These are phyloP conservation scores for Mirza zaza DNA, from an alignment of 2,113 vertebrate species.

Conservation along the genomic window DNA sequence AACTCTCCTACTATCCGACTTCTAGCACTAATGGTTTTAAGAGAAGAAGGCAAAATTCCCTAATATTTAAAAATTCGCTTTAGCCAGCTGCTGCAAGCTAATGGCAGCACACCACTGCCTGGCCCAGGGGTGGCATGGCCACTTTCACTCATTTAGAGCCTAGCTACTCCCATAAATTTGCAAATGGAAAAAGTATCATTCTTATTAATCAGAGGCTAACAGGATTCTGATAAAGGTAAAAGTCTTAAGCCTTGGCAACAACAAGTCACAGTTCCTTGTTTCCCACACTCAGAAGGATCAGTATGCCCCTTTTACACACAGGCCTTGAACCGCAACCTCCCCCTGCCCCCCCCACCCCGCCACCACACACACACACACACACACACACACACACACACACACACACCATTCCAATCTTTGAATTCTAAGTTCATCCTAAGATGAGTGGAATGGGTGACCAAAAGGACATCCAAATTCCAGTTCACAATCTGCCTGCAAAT, in stretches of 20 bases:
- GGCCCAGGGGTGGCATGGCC: fast-evolving
- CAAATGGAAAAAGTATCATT: not conserved
- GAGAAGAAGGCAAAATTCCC: not conserved
- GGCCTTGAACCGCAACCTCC: fast-evolving
- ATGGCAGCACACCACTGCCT: no score
- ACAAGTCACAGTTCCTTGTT: not conserved
- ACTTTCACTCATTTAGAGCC: not conserved
- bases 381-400: no score
- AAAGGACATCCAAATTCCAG: not conserved
- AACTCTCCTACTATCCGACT: not conserved
- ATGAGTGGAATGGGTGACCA: not conserved
- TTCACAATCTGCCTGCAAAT: not conserved
- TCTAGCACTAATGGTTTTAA: not conserved
- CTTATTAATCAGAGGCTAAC: not conserved
- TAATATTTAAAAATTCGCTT: not conserved
- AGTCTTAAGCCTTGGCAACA: not conserved
- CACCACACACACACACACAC: no score
- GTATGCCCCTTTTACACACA: not conserved
- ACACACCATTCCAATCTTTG: not conserved
- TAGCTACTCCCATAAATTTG: not conserved
- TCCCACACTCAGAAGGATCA: not conserved
- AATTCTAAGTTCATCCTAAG: not conserved
- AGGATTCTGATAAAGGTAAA: not conserved
- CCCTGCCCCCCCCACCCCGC: no score
- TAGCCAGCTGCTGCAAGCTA: not conserved